These are phyloP conservation scores for Asbolus verrucosus DNA, from an alignment of 1,140 invertebrate species.

Conservation along the genomic window DNA sequence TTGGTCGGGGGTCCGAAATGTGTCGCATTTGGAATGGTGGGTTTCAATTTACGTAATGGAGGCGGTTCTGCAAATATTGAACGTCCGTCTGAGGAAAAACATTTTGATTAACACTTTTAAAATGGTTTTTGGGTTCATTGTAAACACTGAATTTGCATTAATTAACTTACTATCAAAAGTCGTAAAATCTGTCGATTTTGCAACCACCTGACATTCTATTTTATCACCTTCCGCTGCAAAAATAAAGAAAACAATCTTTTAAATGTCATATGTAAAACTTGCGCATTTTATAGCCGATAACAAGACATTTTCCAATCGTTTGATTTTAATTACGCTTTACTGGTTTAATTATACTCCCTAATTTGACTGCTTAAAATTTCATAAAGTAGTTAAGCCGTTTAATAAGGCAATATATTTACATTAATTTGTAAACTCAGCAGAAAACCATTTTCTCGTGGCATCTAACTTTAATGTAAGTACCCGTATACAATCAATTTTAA, in stretches of 20 bases:
- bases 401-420: slow-evolving; percentile 33
- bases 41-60: slow-evolving; percentile 12
- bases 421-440: slow-evolving; percentile 33
- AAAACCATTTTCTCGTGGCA: slow-evolving; percentile 27
- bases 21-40: not conserved
- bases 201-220: no score
- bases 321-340: slow-evolving; percentile 10
- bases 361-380: slow-evolving; percentile 26
- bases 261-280: not conserved
- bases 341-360: slow-evolving; percentile 26
- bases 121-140: not conserved
- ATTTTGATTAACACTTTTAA: slow-evolving; percentile 27
- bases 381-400: slow-evolving; percentile 8
- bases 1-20: slow-evolving; percentile 10
- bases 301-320: not conserved
- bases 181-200: no score
- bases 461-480: slow-evolving; percentile 29
- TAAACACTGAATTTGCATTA: slow-evolving; percentile 1
- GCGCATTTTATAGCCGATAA: slow-evolving; percentile 11
- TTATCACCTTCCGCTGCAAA: no score
- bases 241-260: not conserved
- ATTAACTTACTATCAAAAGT: no score
- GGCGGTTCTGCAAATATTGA: slow-evolving; percentile 31
- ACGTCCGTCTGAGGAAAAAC: slow-evolving; percentile 8
- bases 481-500: slow-evolving; percentile 37